Base-by-base conservation (phyloP, 2,888 invertebrate species). In the Choristoneura rosaceana region DNA sequence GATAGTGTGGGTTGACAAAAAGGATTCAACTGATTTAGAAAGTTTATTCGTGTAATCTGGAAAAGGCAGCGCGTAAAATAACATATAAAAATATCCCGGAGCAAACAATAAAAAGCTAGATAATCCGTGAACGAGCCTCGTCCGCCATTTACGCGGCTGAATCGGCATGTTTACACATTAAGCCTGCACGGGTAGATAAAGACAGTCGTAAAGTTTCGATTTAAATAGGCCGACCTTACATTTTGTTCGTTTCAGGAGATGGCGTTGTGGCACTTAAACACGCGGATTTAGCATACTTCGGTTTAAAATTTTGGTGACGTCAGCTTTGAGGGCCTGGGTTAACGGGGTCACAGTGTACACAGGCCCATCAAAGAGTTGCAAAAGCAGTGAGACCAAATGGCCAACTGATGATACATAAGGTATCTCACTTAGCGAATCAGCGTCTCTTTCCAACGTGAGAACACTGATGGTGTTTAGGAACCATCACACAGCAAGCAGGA, bases 131-230 rank as follows among this genome's bases (percentile, higher is more conserved):
- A 82, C 81, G 82, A 80, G 78, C 74, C 75, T 76, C 76, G 79
- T 77, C 78, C 76, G 82, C 80, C 84, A 85, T 87, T 87, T 82
- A 79, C 75, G 79, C 76, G 74, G 50, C 71, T 69, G 75, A 80
- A 83, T 84, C 82, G 81, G 77, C 66, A 77, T 84, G 84, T 86
- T 85, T 84, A 82, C 82, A 84, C 84, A 85, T 88, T 87, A 82
- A 84, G 74, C 74, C 74, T 71, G 78, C 75, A 78, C 82, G 81
- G 84, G 80, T 81, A 85, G 83, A 90, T 90, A 90, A 90, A 87
- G 82, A 87, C 79, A 84, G 81, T 83, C 87, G 86, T 93, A 93
- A 92, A 91, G 80, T 86, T 82, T 83, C 86, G 80, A 86, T 87
- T 90, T 91, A 89, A 92, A 85, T 88, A 84, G 80, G 76, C 74